These are phyloP conservation scores for Corythornis madagascariensis DNA, from an alignment of 2,113 vertebrate species.

Conservation along the genomic window DNA sequence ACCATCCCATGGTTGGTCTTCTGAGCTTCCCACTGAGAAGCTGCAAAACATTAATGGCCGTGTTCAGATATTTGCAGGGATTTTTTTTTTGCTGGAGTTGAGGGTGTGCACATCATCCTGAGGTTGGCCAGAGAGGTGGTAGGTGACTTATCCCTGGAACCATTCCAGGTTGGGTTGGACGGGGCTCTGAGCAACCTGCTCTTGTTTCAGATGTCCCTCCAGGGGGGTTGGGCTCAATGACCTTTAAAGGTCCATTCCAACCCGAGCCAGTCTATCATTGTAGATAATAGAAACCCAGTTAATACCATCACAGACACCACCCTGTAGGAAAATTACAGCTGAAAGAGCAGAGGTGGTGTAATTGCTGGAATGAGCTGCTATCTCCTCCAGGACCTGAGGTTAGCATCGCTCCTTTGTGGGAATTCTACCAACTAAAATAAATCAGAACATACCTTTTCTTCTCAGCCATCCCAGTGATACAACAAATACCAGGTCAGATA, in stretches of 20 bases:
- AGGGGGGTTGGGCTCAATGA: neutral
- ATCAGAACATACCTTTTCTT: neutral
- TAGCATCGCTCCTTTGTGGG: accelerated
- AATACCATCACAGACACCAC: neutral
- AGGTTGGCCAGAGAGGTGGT: neutral
- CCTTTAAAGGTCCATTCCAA: neutral
- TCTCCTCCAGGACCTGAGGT: neutral
- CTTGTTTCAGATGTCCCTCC: neutral
- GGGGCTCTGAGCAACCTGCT: neutral
- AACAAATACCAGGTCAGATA: neutral
- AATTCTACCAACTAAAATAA: neutral
- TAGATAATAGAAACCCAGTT: neutral
- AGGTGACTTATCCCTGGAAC: neutral
- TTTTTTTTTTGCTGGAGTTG: neutral
- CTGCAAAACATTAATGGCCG: neutral
- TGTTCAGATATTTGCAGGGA: neutral
- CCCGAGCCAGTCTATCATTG: neutral
- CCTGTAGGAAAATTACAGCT: neutral
- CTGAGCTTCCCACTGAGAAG: neutral
- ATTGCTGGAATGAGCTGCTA: neutral
- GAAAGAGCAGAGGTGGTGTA: neutral
- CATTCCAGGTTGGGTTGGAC: neutral
- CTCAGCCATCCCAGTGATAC: neutral
- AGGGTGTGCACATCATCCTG: neutral
- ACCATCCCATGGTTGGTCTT: accelerated